Base-by-base conservation (phyloP, 2,888 invertebrate species). In the Xanthia icteritia region DNA sequence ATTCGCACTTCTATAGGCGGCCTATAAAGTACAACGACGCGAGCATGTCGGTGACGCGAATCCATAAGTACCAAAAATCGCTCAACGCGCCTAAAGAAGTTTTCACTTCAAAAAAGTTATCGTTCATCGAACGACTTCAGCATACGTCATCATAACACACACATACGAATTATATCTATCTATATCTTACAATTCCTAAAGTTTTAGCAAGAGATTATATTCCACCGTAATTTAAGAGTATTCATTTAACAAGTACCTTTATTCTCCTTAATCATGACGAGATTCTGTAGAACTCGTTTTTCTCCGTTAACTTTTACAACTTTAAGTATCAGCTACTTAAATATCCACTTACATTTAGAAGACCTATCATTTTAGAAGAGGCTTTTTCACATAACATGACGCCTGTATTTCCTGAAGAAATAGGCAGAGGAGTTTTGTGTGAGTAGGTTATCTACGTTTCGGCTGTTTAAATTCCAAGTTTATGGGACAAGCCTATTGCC, bases 261-360 rank as follows among this genome's bases (percentile, higher is more conserved):
- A 31, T 31, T 31, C 31, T 31, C 31, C 31, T 80, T 66, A 66
- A 79, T 80, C 65, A 80, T n/a, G n/a, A 45, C 73, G 80, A 60
- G 61, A n/a, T 23, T 23, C 54, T 4, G 15, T 39, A 45, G 45
- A 36, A 48, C 54, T 23, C 80, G 73, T 61, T 60, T 73, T 73
- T 9, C 73, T 78, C 58, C 5, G 36, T 66, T 80, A 61, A 80
- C 45, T 73, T 79, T 66, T 73, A 79, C 23, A 54, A 39, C n/a
- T 11, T n/a, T 54, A 79, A 27, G 60, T 80, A 36, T 51, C 71
- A 78, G n/a, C 51, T 45, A 54, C 31, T 31, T 31, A 31, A 31
- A 13, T 45, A 64, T 27, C n/a, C 17, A 17, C 5, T 42, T 27
- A 65, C 11, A 31, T n/a, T n/a, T n/a, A n/a, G n/a, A n/a, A 20